Conservation (phyloP, 2,888 invertebrate species). For the Cyrtodaria siliqua region DNA sequence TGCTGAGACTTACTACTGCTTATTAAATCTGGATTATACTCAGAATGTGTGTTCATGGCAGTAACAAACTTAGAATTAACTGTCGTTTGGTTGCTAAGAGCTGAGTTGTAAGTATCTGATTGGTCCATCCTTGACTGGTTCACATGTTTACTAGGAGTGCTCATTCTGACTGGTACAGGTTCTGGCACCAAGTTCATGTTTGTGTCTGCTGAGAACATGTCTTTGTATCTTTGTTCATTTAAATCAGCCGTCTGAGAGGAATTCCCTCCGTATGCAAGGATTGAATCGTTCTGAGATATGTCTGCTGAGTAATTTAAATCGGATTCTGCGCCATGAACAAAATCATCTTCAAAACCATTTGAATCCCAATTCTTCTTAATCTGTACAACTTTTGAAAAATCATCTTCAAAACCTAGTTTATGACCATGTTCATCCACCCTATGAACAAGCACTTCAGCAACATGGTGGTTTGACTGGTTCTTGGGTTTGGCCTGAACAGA, state of each 20-base stretch:
- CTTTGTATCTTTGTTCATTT: slow-evolving; percentile 11
- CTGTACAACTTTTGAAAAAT: slow-evolving; percentile 49
- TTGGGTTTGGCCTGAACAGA: slow-evolving; percentile 56
- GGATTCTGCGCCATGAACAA: slow-evolving; percentile 34
- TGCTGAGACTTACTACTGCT: neutral
- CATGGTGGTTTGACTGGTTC: slow-evolving; percentile 52
- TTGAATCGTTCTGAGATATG: slow-evolving; percentile 60
- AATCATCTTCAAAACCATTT: slow-evolving; percentile 59
- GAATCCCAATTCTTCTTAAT: slow-evolving; percentile 37
- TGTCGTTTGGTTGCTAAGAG: slow-evolving; percentile 34
- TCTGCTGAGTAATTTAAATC: slow-evolving; percentile 39
- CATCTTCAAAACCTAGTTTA: slow-evolving; percentile 55
- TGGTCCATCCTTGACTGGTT: slow-evolving; percentile 34
- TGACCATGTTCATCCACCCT: slow-evolving; percentile 40
- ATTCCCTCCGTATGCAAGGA: slow-evolving; percentile 61
- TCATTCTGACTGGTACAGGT: slow-evolving; percentile 63
- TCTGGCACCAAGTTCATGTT: slow-evolving; percentile 46
- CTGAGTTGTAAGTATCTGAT: slow-evolving; percentile 45
- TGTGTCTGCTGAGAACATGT: slow-evolving; percentile 39
- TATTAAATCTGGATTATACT: slow-evolving; percentile 15
- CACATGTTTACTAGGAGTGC: slow-evolving; percentile 57
- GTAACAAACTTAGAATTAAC: slow-evolving; percentile 50
- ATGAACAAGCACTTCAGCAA: slow-evolving; percentile 61
- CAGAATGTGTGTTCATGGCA: slow-evolving; percentile 23
- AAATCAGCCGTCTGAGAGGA: slow-evolving; percentile 17